A percentile compares a stretch with the other conserved stretches of the same genome.
These are phyloP conservation scores for Drosophila parthenogenetica DNA, from an alignment of 2,888 invertebrate species.

Conservation along the genomic window DNA sequence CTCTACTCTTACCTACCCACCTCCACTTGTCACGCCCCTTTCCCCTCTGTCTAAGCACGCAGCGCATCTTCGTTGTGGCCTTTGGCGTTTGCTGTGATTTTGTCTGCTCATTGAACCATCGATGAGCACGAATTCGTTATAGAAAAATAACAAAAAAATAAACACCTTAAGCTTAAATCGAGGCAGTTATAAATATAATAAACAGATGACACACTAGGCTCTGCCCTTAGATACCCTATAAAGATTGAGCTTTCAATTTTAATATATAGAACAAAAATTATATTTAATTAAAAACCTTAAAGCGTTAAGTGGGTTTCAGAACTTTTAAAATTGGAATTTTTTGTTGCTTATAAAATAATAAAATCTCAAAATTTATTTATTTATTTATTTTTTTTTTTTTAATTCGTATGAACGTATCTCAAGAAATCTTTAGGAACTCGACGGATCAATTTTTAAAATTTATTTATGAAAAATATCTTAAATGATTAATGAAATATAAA, in stretches of 20 bases:
- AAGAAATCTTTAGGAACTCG: no score
- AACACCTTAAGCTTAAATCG: neutral
- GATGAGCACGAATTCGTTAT: slow-evolving; percentile 51
- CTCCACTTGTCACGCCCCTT: neutral
- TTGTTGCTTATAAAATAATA: no score
- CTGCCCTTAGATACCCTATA: slow-evolving; percentile 21
- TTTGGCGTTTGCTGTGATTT: slow-evolving; percentile 27
- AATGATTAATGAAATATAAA: no score
- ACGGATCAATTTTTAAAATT: no score
- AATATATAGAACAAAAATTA: neutral
- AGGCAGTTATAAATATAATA: neutral
- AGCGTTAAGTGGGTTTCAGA: no score
- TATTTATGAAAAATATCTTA: no score
- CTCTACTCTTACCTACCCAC: neutral
- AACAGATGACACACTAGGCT: neutral
- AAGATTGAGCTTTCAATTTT: neutral
- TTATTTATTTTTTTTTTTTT: no score
- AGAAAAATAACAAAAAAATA: neutral
- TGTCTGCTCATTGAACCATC: slow-evolving; percentile 54
- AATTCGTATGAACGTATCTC: no score
- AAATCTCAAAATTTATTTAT: no score
- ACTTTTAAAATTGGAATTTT: no score
- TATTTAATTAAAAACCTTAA: no score
- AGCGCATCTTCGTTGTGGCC: slow-evolving; percentile 16
- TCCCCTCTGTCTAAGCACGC: neutral